Conservation (phyloP, 2,888 invertebrate genomes). For the Hirtodrosophila trivittata region DNA sequence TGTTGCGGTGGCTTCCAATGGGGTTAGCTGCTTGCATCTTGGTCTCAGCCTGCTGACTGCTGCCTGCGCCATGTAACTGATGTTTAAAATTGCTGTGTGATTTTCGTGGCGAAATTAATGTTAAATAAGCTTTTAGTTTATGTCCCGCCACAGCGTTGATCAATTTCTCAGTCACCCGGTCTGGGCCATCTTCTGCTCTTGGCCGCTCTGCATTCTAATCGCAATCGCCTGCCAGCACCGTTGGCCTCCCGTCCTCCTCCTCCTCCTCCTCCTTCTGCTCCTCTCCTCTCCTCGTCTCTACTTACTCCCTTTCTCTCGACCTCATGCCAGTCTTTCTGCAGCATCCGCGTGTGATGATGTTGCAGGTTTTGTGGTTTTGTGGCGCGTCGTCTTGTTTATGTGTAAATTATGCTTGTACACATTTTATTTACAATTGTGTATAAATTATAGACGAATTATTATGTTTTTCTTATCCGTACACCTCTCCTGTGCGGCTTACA, state of each 20-base stretch:
- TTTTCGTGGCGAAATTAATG: constrained; percentile 80
- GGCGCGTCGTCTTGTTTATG: constrained; percentile 70
- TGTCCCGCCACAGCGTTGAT: constrained; percentile 78
- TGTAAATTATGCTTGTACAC: constrained; percentile 80
- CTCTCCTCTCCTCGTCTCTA: too few relatives aligned
- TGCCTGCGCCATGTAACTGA: constrained; percentile 66
- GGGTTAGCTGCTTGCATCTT: constrained; percentile 22
- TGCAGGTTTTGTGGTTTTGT: constrained; percentile 50
- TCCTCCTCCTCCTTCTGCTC: neutral
- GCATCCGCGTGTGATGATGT: constrained; percentile 50
- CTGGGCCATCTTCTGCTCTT: constrained; percentile 45
- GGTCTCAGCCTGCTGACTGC: neutral
- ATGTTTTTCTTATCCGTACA: constrained; percentile 52
- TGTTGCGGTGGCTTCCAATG: constrained; percentile 66
- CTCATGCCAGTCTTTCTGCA: constrained; percentile 3
- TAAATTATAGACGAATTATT: constrained; percentile 77
- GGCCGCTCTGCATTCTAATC: constrained; percentile 61
- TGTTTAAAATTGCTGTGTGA: constrained; percentile 79
- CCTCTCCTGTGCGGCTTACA: constrained; percentile 48
- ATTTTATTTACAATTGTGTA: constrained; percentile 79
- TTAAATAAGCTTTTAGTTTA: constrained; percentile 80
- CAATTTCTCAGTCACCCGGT: constrained; percentile 77
- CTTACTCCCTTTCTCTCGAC: neutral
- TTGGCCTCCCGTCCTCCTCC: constrained; percentile 7
- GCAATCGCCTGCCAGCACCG: constrained; percentile 30